phyloP scores from a whole-genome alignment of 1,140 invertebrate genomes.

The Apis dorsata region DNA sequence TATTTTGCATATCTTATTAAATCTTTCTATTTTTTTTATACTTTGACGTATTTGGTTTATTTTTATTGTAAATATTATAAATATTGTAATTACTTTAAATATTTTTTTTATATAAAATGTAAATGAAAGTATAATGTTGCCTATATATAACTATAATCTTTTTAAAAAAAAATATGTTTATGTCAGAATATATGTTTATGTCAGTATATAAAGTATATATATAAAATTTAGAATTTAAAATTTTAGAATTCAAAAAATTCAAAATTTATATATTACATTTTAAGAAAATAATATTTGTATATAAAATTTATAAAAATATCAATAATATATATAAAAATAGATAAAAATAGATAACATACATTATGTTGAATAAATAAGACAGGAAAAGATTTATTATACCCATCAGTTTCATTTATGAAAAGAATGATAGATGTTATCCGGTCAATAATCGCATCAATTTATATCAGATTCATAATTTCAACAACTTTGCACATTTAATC shows the following conservation, averaged over 20 bases:
- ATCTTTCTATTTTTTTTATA: not conserved
- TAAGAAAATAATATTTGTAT: not conserved
- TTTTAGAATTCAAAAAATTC: not conserved
- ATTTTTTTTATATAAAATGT: no score
- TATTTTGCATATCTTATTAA: constrained; percentile 11
- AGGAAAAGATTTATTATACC: constrained; percentile 8
- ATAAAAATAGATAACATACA: not conserved
- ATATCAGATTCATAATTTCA: not conserved
- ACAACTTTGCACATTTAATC: not conserved
- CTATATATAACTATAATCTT: no score
- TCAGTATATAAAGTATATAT: no score
- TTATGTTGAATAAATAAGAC: not conserved
- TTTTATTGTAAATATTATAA: not conserved
- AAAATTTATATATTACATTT: not conserved
- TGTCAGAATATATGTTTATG: no score
- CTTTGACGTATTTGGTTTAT: not conserved
- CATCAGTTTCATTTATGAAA: not conserved
- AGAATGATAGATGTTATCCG: constrained; percentile 11
- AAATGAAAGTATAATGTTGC: no score
- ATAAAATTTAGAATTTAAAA: not conserved
- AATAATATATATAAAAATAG: not conserved
- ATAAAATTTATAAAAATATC: not conserved
- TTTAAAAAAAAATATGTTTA: no score
- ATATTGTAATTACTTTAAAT: no score
- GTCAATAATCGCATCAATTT: constrained; percentile 23